Percentiles rank a stretch among this genome's conserved stretches.
phyloP scores from a whole-genome alignment of 2,888 invertebrate species.

The Timema cristinae region DNA sequence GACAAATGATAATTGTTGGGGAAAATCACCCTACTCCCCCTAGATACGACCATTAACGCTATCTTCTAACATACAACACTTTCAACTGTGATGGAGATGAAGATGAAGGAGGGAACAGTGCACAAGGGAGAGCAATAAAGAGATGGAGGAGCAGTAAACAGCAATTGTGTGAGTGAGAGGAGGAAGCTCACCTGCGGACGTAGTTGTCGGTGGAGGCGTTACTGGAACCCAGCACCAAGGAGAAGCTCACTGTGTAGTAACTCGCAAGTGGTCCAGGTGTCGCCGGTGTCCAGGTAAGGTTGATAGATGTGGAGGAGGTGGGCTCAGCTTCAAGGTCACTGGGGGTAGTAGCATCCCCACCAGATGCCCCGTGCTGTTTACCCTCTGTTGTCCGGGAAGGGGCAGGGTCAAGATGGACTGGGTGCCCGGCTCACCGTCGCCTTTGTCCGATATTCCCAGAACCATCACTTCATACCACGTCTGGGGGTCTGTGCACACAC shows the following conservation, averaged over 20 bases:
- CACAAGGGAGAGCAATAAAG: too few relatives aligned
- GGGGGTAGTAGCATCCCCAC: constrained; percentile 39
- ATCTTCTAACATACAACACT: too few relatives aligned
- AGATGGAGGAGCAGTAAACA: neutral
- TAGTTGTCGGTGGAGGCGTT: constrained; percentile 22
- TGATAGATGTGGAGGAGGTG: constrained; percentile 49
- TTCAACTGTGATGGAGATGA: too few relatives aligned
- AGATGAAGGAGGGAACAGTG: too few relatives aligned
- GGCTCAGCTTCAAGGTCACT: constrained; percentile 50
- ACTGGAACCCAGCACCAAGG: constrained; percentile 40
- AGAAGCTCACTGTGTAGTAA: constrained; percentile 50
- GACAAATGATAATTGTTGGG: too few relatives aligned
- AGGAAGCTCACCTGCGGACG: constrained; percentile 22
- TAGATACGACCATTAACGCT: too few relatives aligned
- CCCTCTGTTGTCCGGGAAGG: constrained; percentile 18
- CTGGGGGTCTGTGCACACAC: constrained; percentile 35
- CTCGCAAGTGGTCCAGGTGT: constrained; percentile 36
- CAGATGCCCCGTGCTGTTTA: neutral
- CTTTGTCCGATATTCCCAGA: constrained; percentile 37
- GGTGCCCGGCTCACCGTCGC: constrained; percentile 38
- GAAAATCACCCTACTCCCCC: too few relatives aligned
- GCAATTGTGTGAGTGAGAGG: too few relatives aligned
- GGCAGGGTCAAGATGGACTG: constrained; percentile 37
- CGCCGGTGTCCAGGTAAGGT: constrained; percentile 50
- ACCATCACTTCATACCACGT: constrained; percentile 42